phyloP scores from a whole-genome alignment of 2,888 invertebrate genomes.

The Drosophila heteroneura region DNA sequence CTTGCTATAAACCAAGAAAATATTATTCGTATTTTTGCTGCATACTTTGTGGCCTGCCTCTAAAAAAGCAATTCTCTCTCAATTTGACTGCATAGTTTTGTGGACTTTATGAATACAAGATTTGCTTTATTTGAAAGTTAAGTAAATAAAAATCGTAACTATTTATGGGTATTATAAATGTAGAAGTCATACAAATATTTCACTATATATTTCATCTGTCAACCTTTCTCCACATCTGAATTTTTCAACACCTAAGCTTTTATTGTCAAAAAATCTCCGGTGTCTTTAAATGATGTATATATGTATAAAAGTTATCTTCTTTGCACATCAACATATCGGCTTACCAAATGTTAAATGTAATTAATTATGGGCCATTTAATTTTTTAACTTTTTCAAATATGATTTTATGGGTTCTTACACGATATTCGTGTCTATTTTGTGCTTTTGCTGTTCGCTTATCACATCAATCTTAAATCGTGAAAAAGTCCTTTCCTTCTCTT shows the following conservation, averaged over 20 bases:
- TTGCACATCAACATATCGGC: not conserved
- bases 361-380: not conserved
- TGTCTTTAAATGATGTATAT: not conserved
- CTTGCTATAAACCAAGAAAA: not conserved
- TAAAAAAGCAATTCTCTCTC: not conserved
- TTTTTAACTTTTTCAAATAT: not conserved
- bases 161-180: not conserved
- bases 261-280: not conserved
- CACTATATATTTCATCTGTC: not conserved
- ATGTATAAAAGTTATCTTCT: not conserved
- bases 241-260: not conserved
- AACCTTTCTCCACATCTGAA: not conserved
- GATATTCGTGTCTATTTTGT: slow-evolving; percentile 7
- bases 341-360: not conserved
- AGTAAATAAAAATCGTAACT: not conserved
- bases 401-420: not conserved
- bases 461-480: slow-evolving; percentile 2
- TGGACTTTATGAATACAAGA: not conserved
- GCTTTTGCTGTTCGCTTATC: slow-evolving; percentile 4
- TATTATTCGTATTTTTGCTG: not conserved
- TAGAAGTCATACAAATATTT: not conserved
- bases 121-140: not conserved
- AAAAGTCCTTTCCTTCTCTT: slow-evolving; percentile 3
- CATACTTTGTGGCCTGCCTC: slow-evolving; percentile 16
- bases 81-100: slow-evolving; percentile 19